Base-by-base conservation (phyloP, 2,113 vertebrate genomes). In the Lophura nycthemera region DNA sequence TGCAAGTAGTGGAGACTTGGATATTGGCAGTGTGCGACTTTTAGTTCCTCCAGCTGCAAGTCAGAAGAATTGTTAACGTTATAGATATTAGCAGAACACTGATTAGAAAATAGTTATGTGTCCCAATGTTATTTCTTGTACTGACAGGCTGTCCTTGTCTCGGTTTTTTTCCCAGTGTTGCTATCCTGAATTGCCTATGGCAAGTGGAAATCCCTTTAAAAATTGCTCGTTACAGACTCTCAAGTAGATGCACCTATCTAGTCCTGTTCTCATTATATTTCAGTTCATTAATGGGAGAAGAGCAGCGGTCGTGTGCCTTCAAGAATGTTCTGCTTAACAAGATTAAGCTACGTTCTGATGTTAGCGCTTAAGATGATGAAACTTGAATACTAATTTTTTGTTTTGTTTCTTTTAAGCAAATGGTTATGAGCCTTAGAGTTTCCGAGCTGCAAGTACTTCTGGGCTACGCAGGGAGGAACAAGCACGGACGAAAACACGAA, bases 371-470 rank as follows among this genome's bases (percentile, higher is more conserved):
- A 76, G 75, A 45, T 80, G 82, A 40, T 84, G 71, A 54, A 74
- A 50, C 30, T 70, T 2, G 12, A 78, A 85, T 76, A 16, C 45
- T 94, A 86, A 96, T 14, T 52, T n/a, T 3, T 84, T 43, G 76
- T 97, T 95, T 89, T 88, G 90, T 98, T 91, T 97, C 90, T 95
- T 97, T 97, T 63, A 98, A 99, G 99, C 99, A 99, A 99, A 99
- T 99, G 99, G 99, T 99, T 97, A 99, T 99, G 99, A 99, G 99
- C 98, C 99, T 99, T 98, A 98, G 99, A 95, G 99, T 99, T 85
- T 99, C 99, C 77, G 99, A 99, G 97, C 98, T 99, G 96, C 99
- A 99, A 98, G 99, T 99, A 92, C 98, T 99, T 90, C 98, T 99
- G 98, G 99, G 99, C 92, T 99, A 99, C 97, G 99, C 99, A 5